These are phyloP conservation scores for Gobionotothen gibberifrons DNA, from an alignment of 2,797 vertebrate genomes.

Conservation along the genomic window DNA sequence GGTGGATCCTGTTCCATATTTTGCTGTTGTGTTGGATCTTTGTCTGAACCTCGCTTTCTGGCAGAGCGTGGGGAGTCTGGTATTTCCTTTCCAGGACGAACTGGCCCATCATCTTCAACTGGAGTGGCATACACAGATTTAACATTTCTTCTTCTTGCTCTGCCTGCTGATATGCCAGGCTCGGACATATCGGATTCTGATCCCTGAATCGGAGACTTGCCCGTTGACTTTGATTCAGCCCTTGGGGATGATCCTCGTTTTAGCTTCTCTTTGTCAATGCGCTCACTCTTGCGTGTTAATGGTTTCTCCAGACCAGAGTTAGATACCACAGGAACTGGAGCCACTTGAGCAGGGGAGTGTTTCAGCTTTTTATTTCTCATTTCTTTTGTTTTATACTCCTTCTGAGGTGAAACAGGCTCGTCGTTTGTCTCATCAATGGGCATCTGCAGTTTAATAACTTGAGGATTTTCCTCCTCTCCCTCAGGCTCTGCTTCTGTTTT, in stretches of 20 bases:
- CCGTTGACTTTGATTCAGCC: constrained; percentile 88
- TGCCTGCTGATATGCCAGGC: constrained; percentile 86
- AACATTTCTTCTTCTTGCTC: constrained; percentile 94
- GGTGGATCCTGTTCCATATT: constrained; percentile 81
- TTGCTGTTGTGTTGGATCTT: constrained; percentile 81
- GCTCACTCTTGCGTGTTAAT: constrained; percentile 94
- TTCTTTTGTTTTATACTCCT: constrained; percentile 79
- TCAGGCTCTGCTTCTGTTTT: constrained; percentile 66
- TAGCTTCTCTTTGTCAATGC: constrained; percentile 95
- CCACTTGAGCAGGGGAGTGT: constrained; percentile 77
- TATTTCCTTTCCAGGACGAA: constrained; percentile 87
- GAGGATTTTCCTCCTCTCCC: constrained; percentile 68
- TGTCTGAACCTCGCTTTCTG: constrained; percentile 90
- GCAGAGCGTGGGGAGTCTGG: constrained; percentile 88
- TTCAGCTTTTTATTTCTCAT: constrained; percentile 92
- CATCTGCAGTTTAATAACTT: constrained; percentile 66
- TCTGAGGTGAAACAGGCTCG: constrained; percentile 85
- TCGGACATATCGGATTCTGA: constrained; percentile 88
- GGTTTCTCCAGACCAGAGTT: constrained; percentile 87
- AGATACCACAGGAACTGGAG: constrained; percentile 65
- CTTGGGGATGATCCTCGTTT: constrained; percentile 94
- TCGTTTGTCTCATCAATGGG: constrained; percentile 81
- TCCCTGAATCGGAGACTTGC: constrained; percentile 91
- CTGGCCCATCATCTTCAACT: constrained; percentile 87
- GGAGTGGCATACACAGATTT: constrained; percentile 95